A percentile compares a stretch with the other conserved stretches of the same genome.
These are phyloP conservation scores for Vanessa cardui DNA, from an alignment of 2,888 invertebrate genomes.

Conservation along the genomic window DNA sequence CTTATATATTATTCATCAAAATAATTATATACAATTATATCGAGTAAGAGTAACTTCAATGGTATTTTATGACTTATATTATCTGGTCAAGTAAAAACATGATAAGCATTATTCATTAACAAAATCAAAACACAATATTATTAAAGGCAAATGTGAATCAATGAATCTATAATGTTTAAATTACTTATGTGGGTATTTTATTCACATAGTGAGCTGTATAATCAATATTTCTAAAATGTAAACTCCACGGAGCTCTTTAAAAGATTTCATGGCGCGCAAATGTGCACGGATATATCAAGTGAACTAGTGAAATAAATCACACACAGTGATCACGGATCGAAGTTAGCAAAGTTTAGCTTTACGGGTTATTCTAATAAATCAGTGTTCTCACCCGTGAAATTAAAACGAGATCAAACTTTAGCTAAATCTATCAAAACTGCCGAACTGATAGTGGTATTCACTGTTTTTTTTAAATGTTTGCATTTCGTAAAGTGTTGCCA, in stretches of 20 bases:
- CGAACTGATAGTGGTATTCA: conserved; percentile 26
- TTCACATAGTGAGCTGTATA: too few species aligned
- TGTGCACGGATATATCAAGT: conserved; percentile 54
- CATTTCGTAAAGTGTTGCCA: neutral
- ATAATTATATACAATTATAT: too few species aligned
- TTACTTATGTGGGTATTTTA: too few species aligned
- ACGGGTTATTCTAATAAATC: conserved; percentile 65
- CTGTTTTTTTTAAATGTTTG: conserved; percentile 8
- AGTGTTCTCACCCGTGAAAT: conserved; percentile 62
- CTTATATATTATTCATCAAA: too few species aligned
- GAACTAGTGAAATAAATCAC: conserved; percentile 58
- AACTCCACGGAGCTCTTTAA: neutral
- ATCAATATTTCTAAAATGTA: too few species aligned
- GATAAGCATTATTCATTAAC: too few species aligned
- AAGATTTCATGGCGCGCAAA: conserved; percentile 19
- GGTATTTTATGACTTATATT: too few species aligned
- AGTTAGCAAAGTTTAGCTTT: conserved; percentile 67
- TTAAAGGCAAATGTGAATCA: too few species aligned
- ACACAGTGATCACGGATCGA: conserved; percentile 64
- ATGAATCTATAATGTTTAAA: too few species aligned
- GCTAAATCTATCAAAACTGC: conserved; percentile 51
- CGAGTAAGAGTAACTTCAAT: too few species aligned
- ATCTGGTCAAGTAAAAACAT: too few species aligned
- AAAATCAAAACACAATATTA: too few species aligned
- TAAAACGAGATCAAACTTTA: conserved; percentile 57